Percentiles rank a stretch among this genome's conserved stretches.
Conservation (phyloP, 2,888 invertebrate species). For the Altica lythri region DNA sequence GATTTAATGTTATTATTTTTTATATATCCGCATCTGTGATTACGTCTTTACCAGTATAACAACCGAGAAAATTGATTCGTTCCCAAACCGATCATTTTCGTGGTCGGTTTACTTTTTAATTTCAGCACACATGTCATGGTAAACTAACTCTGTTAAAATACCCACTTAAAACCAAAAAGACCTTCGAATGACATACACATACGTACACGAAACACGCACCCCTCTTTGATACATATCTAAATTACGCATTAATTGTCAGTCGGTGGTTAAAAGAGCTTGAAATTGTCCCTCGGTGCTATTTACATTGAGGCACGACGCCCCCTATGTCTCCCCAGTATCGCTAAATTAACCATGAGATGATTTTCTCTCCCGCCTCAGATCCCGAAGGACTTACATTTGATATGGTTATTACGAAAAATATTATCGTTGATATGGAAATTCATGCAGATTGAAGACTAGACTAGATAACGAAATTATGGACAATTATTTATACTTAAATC, state of each 20-base stretch:
- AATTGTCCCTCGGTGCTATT: slow-evolving; percentile 56
- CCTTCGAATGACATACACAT: slow-evolving; percentile 17
- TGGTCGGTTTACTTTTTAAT: slow-evolving; percentile 28
- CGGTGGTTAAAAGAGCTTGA: slow-evolving; percentile 60
- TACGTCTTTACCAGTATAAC: slow-evolving; percentile 3
- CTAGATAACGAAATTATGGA: slow-evolving; percentile 15
- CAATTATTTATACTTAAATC: too few relatives aligned
- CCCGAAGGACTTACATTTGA: slow-evolving; percentile 44
- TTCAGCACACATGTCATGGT: slow-evolving; percentile 27
- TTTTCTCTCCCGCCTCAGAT: slow-evolving; percentile 34
- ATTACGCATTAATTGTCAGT: slow-evolving; percentile 57
- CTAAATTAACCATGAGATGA: slow-evolving; percentile 56
- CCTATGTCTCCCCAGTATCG: slow-evolving; percentile 48
- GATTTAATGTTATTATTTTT: too few relatives aligned
- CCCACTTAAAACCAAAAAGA: slow-evolving; percentile 33
- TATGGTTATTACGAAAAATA: slow-evolving; percentile 43
- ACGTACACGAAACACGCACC: slow-evolving; percentile 18
- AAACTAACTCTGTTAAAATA: slow-evolving; percentile 8
- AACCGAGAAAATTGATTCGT: slow-evolving; percentile 21
- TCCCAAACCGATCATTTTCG: slow-evolving; percentile 25
- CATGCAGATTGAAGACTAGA: slow-evolving; percentile 38
- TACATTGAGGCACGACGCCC: slow-evolving; percentile 49
- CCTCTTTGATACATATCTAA: slow-evolving; percentile 56
- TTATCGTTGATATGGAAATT: slow-evolving; percentile 41
- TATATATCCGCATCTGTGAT: neutral